Evolutionary conservation across 2,797 vertebrate species (phyloP).

Genomic region (Neostethus bicornis): DNA sequence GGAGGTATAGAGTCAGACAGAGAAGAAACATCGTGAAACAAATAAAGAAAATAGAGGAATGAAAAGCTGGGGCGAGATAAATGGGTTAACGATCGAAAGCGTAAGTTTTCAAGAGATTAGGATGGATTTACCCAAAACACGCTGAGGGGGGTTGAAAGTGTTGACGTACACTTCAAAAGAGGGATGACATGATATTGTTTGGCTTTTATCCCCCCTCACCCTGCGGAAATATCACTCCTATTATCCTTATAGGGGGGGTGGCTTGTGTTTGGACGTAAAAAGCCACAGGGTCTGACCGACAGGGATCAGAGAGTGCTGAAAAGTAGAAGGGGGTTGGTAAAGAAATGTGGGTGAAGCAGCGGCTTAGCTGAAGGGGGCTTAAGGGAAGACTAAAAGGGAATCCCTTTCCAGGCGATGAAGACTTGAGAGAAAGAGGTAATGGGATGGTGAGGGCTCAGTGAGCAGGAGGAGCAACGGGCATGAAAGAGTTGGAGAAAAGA

Average conservation of each 20-base stretch:
- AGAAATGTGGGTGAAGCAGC: constrained; percentile 18
- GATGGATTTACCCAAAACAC: constrained; percentile 43
- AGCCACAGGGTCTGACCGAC: constrained; percentile 49
- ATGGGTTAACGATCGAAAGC: constrained; percentile 29
- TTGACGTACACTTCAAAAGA: constrained; percentile 24
- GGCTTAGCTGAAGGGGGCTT: constrained; percentile 8
- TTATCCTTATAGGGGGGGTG: constrained; percentile 36
- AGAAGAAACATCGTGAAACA: constrained; percentile 20
- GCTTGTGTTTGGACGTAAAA: constrained; percentile 39
- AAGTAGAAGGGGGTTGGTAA: constrained; percentile 23
- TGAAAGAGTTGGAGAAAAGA: constrained; percentile 36
- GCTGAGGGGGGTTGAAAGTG: constrained; percentile 23
- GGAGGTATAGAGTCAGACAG: constrained; percentile 14
- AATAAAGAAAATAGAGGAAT: not conserved
- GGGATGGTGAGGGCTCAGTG: constrained; percentile 23
- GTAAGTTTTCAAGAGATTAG: constrained; percentile 52
- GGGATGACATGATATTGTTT: constrained; percentile 31
- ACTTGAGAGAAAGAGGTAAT: constrained; percentile 36
- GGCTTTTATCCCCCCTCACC: constrained; percentile 28
- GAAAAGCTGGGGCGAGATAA: constrained; percentile 27
- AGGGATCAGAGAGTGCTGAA: constrained; percentile 38
- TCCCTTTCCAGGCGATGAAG: constrained; percentile 39
- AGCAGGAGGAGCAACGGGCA: constrained; percentile 30
- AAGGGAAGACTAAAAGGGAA: constrained; percentile 20
- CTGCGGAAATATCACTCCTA: constrained; percentile 1